Evolutionary conservation across 2,797 vertebrate species (phyloP).

Genomic region (Potorous gilbertii): DNA sequence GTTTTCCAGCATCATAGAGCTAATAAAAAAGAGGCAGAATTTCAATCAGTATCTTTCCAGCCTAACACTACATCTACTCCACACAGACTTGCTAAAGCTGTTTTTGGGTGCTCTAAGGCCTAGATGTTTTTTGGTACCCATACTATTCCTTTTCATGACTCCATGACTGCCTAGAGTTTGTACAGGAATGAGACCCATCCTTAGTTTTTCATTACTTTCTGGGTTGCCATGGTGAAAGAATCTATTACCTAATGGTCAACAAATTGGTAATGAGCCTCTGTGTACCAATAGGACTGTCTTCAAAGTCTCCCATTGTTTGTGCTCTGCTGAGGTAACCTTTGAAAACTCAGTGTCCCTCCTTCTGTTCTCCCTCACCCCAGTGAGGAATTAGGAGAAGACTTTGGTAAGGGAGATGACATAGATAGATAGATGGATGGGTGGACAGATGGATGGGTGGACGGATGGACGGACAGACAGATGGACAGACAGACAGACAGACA

Average conservation of each 20-base stretch:
- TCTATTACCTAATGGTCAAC: background rate
- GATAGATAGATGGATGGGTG: no score
- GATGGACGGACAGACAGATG: no score
- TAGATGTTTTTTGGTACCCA: background rate
- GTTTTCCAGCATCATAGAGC: background rate
- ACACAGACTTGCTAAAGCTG: background rate
- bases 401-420: background rate
- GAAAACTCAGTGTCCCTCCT: background rate
- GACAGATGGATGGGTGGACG: no score
- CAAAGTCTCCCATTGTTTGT: background rate
- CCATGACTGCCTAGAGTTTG: background rate
- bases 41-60: background rate
- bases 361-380: background rate
- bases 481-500: no score
- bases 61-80: background rate
- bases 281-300: background rate
- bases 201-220: background rate
- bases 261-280: background rate
- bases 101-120: background rate
- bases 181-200: background rate
- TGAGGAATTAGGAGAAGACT: background rate
- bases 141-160: background rate
- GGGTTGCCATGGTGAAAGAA: background rate
- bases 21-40: background rate
- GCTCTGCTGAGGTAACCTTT: background rate